Base-by-base conservation (phyloP, 2,113 vertebrate genomes). In the Passer montanus region DNA sequence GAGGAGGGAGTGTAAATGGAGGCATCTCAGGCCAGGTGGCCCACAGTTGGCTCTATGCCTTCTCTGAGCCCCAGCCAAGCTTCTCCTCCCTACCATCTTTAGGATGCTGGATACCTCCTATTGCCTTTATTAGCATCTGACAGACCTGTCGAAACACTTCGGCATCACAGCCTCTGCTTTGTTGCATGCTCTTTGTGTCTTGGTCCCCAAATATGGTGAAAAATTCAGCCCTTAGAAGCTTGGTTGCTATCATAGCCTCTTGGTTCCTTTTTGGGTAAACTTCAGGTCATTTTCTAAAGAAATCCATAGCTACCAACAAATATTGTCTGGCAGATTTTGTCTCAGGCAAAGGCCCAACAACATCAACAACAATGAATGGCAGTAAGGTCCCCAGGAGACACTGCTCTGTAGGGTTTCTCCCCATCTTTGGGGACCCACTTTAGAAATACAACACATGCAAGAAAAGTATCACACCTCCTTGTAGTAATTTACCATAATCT, bases 271-370 rank as follows among this genome's bases (percentile, higher is more conserved):
- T 95, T 78, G 90, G 85, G 94, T 70, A 95, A 95, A 56, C 39
- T 86, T 95, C 68, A 64, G 93, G 83, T 56, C 82, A 74, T 93
- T 96, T 95, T 94, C 75, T 93, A 24, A 74, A 96, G 90, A 93
- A 96, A 93, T 37, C 90, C 94, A 91, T 96, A 89, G 90, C 93
- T 97, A 97, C 93, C 92, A 94, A 77, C 91, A 96, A 97, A 97
- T 80, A 96, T 85, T 96, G 24, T 84, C 79, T 94, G 92, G 83
- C 90, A 90, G 79, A 95, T 80, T 86, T 63, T 72, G 44, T 55
- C 82, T 84, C 67, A 90, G 93, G 94, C 93, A 93, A 63, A 86
- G 68, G 41, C 92, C 90, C 87, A 95, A 53, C 75, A 83, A 43
- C 79, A 94, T 70, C 85, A 88, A 52, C 19, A 44, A 35, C 78